Conservation (phyloP, 1,140 invertebrate species). For the Ostrea edulis region DNA sequence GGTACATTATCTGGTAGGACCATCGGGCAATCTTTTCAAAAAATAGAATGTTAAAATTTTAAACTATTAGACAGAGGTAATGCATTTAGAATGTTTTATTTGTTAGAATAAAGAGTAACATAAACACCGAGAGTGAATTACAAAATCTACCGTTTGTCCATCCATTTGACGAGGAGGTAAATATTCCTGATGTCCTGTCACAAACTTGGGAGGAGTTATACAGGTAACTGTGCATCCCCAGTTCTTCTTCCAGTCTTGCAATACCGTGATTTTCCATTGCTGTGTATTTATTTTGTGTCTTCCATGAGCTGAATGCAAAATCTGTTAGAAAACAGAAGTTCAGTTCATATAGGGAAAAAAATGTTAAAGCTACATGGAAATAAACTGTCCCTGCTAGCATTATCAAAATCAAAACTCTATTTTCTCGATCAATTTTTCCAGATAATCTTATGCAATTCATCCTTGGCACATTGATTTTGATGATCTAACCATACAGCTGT, state of each 20-base stretch:
- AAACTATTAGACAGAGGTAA: background rate
- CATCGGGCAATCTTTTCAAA: background rate
- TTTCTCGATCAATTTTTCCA: too few species aligned
- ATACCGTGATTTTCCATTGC: background rate
- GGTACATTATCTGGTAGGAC: background rate
- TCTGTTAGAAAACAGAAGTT: background rate
- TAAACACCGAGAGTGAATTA: too few species aligned
- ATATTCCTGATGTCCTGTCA: conserved; percentile 23
- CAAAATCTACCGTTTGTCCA: conserved; percentile 25
- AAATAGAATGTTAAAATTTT: background rate
- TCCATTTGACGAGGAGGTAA: background rate
- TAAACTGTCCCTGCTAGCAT: too few species aligned
- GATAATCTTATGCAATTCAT: too few species aligned
- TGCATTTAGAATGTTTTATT: too few species aligned
- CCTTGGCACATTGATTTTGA: too few species aligned
- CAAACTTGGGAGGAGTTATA: conserved; percentile 7
- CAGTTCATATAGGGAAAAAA: background rate
- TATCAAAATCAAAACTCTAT: too few species aligned
- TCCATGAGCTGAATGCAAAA: conserved; percentile 32
- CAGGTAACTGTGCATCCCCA: conserved; percentile 3
- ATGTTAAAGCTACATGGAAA: background rate
- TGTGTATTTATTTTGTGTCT: conserved; percentile 19
- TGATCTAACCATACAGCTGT: too few species aligned
- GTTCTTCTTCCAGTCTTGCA: conserved; percentile 6
- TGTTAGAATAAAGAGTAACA: too few species aligned